phyloP scores from a whole-genome alignment of 1,140 invertebrate species.

The Drosophila kanapiae region DNA sequence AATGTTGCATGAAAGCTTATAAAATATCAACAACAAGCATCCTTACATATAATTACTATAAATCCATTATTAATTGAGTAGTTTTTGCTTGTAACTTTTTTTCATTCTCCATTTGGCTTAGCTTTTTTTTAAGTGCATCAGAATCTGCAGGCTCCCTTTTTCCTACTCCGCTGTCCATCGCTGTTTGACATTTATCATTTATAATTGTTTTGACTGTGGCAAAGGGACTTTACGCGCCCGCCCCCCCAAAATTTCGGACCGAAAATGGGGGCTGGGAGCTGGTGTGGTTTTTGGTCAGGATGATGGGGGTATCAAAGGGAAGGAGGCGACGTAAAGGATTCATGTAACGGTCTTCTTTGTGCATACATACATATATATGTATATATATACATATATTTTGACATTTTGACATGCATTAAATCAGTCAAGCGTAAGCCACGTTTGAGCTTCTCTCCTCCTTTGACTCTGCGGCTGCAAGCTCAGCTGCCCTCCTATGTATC shows the following conservation, averaged over 20 bases:
- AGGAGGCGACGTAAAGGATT: constrained; percentile 14
- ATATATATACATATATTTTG: constrained; percentile 64
- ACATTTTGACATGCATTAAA: constrained; percentile 82
- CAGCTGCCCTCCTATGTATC: background rate
- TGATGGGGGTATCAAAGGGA: background rate
- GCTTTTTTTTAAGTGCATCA: background rate
- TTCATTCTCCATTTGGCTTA: too few relatives aligned
- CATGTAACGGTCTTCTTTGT: constrained; percentile 60
- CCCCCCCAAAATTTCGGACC: constrained; percentile 11
- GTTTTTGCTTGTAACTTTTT: too few relatives aligned
- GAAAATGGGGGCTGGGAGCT: constrained; percentile 3
- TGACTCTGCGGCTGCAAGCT: constrained; percentile 48
- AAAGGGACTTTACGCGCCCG: constrained; percentile 9
- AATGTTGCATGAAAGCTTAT: too few relatives aligned
- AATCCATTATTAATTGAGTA: too few relatives aligned
- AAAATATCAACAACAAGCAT: too few relatives aligned
- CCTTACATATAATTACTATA: too few relatives aligned
- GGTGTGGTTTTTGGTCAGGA: constrained; percentile 22
- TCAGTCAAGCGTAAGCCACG: constrained; percentile 72
- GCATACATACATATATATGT: constrained; percentile 21
- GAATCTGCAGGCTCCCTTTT: background rate
- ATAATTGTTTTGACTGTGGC: constrained; percentile 76
- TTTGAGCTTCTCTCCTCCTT: constrained; percentile 46
- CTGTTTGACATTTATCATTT: constrained; percentile 75
- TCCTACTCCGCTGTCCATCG: background rate